These are phyloP conservation scores for Esox masquinongy DNA, from an alignment of 2,797 vertebrate species.

Conservation along the genomic window DNA sequence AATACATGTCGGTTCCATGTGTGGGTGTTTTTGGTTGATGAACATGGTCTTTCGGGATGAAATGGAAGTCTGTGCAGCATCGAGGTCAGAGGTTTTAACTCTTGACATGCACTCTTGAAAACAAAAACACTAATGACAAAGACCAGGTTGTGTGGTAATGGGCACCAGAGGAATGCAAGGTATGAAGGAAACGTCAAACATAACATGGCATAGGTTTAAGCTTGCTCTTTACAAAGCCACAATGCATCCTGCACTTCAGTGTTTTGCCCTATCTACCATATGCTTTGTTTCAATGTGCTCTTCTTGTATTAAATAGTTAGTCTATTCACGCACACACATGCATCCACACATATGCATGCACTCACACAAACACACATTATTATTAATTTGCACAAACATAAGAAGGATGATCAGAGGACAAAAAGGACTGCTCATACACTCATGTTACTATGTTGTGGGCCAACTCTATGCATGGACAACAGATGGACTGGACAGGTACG, in stretches of 20 bases:
- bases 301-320: neutral
- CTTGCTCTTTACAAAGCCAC: neutral
- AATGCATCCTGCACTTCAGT: neutral
- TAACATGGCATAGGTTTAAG: neutral
- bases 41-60: neutral
- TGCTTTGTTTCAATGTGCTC: neutral
- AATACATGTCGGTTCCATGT: neutral
- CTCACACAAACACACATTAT: neutral
- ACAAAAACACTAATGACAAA: neutral
- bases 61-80: neutral
- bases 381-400: neutral
- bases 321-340: neutral
- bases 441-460: neutral
- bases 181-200: neutral
- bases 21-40: neutral
- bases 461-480: slow-evolving; percentile 28
- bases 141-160: neutral
- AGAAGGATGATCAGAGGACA: neutral
- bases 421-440: slow-evolving; percentile 30
- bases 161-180: neutral
- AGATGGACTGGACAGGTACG: slow-evolving; percentile 41
- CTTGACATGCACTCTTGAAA: slow-evolving; percentile 1
- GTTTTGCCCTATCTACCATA: neutral
- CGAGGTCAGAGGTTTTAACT: neutral
- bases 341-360: neutral